These are phyloP conservation scores for Temnothorax curvispinosus DNA, from an alignment of 1,140 invertebrate genomes.

Conservation along the genomic window DNA sequence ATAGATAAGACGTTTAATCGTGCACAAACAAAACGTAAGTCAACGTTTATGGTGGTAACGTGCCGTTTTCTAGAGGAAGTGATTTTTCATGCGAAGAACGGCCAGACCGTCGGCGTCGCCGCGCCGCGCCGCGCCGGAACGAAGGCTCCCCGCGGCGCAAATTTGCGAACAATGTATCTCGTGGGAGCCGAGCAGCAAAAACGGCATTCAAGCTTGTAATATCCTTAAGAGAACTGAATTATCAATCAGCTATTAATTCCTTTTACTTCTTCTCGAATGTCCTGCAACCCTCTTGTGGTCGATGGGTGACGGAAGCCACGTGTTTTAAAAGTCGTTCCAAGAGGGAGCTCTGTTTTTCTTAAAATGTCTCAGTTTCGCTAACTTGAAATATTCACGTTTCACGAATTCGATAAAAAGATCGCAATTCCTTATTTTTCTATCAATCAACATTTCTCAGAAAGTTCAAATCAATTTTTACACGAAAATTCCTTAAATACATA, in stretches of 20 bases:
- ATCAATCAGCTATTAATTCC: neutral
- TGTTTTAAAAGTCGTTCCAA: neutral
- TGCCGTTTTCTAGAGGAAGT: constrained; percentile 57
- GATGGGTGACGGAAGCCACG: neutral
- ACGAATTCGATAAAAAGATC: neutral
- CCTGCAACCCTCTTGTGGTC: neutral
- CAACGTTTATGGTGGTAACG: constrained; percentile 16
- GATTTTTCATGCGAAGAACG: constrained; percentile 61
- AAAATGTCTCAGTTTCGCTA: neutral
- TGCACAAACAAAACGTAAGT: constrained; percentile 33
- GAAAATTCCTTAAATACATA: neutral
- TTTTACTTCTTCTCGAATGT: too few relatives aligned
- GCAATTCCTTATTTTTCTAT: neutral
- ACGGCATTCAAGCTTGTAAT: neutral
- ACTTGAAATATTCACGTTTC: neutral
- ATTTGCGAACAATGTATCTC: constrained; percentile 43
- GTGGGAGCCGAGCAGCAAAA: constrained; percentile 35
- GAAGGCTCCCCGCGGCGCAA: neutral
- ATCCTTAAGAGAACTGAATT: neutral
- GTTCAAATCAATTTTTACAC: neutral
- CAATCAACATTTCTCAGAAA: neutral
- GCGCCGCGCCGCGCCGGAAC: neutral
- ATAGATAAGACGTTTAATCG: constrained; percentile 48
- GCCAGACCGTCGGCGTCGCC: neutral
- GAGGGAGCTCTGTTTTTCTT: neutral